phyloP scores from a whole-genome alignment of 2,888 invertebrate genomes.

The Hoplodrina blanda region DNA sequence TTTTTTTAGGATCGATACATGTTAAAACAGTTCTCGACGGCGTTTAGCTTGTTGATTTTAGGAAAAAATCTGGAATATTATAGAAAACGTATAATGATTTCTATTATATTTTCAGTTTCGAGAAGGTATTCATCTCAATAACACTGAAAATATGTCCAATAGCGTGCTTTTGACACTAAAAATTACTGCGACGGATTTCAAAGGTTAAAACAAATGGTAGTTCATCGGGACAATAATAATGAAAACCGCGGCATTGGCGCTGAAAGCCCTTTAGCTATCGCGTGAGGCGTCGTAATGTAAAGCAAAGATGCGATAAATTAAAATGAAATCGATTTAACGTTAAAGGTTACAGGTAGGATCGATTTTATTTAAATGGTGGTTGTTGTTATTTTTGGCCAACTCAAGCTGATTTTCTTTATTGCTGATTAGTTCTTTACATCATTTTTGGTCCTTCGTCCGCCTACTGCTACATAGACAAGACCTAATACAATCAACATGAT shows the following conservation, averaged over 20 bases:
- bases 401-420: background rate
- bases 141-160: background rate
- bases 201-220: background rate
- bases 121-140: background rate
- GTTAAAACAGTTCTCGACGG: background rate
- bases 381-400: background rate
- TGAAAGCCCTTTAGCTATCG: slow-evolving; percentile 26
- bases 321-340: slow-evolving; percentile 22
- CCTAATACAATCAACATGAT: background rate
- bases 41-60: background rate
- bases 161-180: slow-evolving; percentile 8
- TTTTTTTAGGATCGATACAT: background rate
- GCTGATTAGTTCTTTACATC: background rate
- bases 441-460: background rate
- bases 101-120: too few relatives aligned
- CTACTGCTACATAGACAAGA: background rate
- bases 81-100: background rate
- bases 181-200: background rate
- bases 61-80: background rate
- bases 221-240: slow-evolving; percentile 8
- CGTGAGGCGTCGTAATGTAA: slow-evolving; percentile 45
- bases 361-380: slow-evolving; percentile 15
- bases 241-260: slow-evolving; percentile 4
- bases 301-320: slow-evolving; percentile 33
- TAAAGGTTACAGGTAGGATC: slow-evolving; percentile 20